phyloP scores from a whole-genome alignment of 1,140 invertebrate species.

The Drosophila cardini region DNA sequence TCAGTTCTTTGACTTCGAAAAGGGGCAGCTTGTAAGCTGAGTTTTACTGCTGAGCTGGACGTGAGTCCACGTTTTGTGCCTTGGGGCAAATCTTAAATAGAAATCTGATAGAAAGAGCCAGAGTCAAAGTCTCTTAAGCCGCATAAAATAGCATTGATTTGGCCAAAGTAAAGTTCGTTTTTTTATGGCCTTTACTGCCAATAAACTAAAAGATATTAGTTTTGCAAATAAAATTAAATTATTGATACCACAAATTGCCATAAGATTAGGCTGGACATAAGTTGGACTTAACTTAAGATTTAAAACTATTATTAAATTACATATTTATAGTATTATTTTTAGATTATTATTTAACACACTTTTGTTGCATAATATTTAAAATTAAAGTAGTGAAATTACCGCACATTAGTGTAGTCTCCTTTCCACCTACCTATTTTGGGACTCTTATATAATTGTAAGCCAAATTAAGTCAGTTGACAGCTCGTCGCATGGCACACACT shows the following conservation, averaged over 20 bases:
- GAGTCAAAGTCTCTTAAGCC: background rate
- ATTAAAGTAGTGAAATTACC: constrained; percentile 27
- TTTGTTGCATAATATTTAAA: background rate
- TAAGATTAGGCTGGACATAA: background rate
- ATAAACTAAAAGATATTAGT: constrained; percentile 1
- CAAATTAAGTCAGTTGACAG: constrained; percentile 20
- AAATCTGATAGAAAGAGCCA: constrained; percentile 38
- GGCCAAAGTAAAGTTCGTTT: background rate
- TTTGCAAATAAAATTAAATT: constrained; percentile 1
- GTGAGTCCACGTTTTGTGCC: constrained; percentile 9
- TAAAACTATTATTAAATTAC: no score
- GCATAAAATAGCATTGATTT: constrained; percentile 35
- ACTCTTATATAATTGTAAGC: constrained; percentile 25
- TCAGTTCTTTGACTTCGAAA: constrained; percentile 49
- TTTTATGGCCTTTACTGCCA: background rate
- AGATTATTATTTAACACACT: background rate
- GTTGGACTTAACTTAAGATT: no score
- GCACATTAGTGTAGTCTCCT: constrained; percentile 1
- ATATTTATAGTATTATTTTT: background rate
- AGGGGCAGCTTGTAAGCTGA: constrained; percentile 14
- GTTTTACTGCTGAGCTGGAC: constrained; percentile 4
- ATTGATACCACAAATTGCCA: background rate
- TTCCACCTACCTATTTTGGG: background rate
- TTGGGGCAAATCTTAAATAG: constrained; percentile 50
- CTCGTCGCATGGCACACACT: constrained; percentile 18